phyloP scores from a whole-genome alignment of 2,888 invertebrate genomes.

The Cheilosia grossa region DNA sequence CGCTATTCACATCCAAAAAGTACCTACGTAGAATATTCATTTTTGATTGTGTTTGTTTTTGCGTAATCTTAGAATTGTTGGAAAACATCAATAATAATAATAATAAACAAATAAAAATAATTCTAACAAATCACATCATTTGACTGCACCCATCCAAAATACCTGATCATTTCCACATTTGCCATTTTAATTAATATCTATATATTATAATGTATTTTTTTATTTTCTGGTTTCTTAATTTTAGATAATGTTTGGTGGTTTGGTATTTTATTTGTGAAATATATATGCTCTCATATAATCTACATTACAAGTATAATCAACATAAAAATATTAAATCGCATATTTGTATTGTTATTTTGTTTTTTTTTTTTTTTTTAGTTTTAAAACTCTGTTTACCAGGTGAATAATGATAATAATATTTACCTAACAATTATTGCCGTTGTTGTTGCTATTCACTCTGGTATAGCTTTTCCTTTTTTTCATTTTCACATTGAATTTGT shows the following conservation, averaged over 20 bases:
- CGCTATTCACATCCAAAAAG: slow-evolving; percentile 24
- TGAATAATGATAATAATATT: slow-evolving; percentile 49
- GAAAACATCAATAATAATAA: not conserved
- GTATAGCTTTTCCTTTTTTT: slow-evolving; percentile 52
- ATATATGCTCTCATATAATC: slow-evolving; percentile 68
- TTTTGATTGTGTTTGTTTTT: slow-evolving; percentile 56
- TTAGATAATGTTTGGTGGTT: slow-evolving; percentile 75
- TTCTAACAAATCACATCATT: slow-evolving; percentile 33
- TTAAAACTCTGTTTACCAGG: slow-evolving; percentile 40
- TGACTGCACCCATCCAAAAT: slow-evolving; percentile 46
- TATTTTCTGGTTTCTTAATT: slow-evolving; percentile 67
- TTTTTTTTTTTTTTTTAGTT: slow-evolving; percentile 54
- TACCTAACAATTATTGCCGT: slow-evolving; percentile 28
- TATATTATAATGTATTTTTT: slow-evolving; percentile 68
- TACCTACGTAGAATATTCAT: slow-evolving; percentile 16
- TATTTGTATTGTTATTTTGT: slow-evolving; percentile 59
- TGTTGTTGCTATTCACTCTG: slow-evolving; percentile 57
- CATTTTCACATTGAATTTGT: slow-evolving; percentile 55
- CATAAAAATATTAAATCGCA: slow-evolving; percentile 40
- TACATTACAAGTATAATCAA: slow-evolving; percentile 63
- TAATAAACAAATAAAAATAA: not conserved
- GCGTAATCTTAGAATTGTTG: slow-evolving; percentile 46
- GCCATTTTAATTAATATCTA: slow-evolving; percentile 59
- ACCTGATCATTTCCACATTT: slow-evolving; percentile 55
- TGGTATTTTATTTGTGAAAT: slow-evolving; percentile 73